Base-by-base conservation (phyloP, 2,113 vertebrate genomes). In the Sardina pilchardus region DNA sequence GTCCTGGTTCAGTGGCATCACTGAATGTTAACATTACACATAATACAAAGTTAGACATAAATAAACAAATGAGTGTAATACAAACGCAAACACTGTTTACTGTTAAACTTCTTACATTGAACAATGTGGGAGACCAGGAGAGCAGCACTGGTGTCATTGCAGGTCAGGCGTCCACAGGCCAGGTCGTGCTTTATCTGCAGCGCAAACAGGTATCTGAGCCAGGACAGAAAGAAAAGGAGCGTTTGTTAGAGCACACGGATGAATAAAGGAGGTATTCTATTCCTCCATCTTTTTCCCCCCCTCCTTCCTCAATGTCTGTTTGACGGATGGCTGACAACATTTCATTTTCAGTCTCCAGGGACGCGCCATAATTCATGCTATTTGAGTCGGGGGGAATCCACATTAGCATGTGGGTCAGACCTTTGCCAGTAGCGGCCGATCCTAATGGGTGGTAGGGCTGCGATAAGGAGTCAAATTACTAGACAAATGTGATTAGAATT, bases 151-250 rank as follows among this genome's bases (percentile, higher is more conserved):
- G 94, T 97, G 88, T 99, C 98, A 0, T 97, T 99, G 91, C 97
- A 99, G 0, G 96, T 97, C 91, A 99, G 91, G 81, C 95, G 95
- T 90, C 97, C 97, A 56, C 96, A 95, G 84, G 95, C 96, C 92
- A 99, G 89, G 91, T 99, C 98, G 92, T 98, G 97, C 93, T 97
- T 98, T 91, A 99, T 96, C 92, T 99, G 98, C 85, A 99, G 96
- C 24, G 98, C 97, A 93, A 99, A 99, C 89, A 99, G 95, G 95
- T 99, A 99, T 96, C 98, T 99, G 94, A 6, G 12, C 30, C 14
- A 34, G 34, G 4, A 78, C 14, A 16, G 71, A 16, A 34, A 78
- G 30, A 78, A 16, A 16, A 36, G 16, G 71, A 78, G 34, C 9
- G 71, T 78, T 78, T 36, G 4, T 34, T 36, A 78, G 71, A 78